Evolutionary conservation across 2,888 invertebrate genomes (phyloP).

Genomic region (Parnassius orleans): DNA sequence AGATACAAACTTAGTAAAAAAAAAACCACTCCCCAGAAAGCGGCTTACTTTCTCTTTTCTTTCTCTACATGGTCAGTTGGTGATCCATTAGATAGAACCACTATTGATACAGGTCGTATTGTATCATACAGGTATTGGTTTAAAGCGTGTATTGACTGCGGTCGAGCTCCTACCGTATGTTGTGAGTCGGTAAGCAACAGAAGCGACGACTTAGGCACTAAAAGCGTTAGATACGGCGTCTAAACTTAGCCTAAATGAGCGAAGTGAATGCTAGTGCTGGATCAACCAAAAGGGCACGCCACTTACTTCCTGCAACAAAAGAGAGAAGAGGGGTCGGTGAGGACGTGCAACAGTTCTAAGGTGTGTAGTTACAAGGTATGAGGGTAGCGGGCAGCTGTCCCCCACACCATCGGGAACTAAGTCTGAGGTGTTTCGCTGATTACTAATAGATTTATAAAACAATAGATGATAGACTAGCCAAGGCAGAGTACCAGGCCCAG

Average conservation of each 20-base stretch:
- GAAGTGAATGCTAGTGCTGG: slow-evolving; percentile 73
- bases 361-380: slow-evolving; percentile 29
- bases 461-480: slow-evolving; percentile 58
- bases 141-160: slow-evolving; percentile 51
- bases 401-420: slow-evolving; percentile 3
- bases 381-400: slow-evolving; percentile 6
- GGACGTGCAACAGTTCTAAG: slow-evolving; percentile 70
- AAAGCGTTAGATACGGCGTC: slow-evolving; percentile 64
- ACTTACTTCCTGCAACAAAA: slow-evolving; percentile 83
- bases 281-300: slow-evolving; percentile 75
- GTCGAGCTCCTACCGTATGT: slow-evolving; percentile 51
- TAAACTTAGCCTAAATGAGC: slow-evolving; percentile 71
- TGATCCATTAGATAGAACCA: slow-evolving; percentile 2
- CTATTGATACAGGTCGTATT: slow-evolving; percentile 31
- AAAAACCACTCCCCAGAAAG: slow-evolving; percentile 9
- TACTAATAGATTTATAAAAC: slow-evolving; percentile 31
- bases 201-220: slow-evolving; percentile 66
- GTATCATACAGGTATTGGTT: slow-evolving; percentile 50
- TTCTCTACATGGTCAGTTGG: background rate
- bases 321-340: slow-evolving; percentile 72
- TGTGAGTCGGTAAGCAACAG: slow-evolving; percentile 64
- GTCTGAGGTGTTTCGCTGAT: slow-evolving; percentile 16
- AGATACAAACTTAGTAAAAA: slow-evolving; percentile 22
- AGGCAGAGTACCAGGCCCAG: slow-evolving; percentile 68
- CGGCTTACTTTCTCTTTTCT: background rate